A percentile compares a stretch with the other conserved stretches of the same genome.
Conservation (phyloP, 1,140 invertebrate genomes). For the Scaptomyza montana region DNA sequence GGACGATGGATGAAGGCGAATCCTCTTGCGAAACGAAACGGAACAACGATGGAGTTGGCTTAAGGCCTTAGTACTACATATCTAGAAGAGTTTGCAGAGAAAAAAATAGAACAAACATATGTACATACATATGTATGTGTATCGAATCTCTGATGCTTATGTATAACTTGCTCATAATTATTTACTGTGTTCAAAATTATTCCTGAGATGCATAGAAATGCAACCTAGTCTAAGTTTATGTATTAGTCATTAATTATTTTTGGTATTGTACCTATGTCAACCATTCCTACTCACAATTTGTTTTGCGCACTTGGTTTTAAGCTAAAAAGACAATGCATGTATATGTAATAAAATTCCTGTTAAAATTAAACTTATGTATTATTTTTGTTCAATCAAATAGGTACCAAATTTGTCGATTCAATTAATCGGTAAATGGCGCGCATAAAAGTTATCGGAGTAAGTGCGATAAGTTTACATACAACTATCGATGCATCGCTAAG, state of each 20-base stretch:
- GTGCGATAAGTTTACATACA: constrained; percentile 1
- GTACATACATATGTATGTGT: neutral
- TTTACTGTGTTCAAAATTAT: constrained; percentile 67
- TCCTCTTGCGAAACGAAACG: constrained; percentile 43
- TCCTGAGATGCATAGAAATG: constrained; percentile 60
- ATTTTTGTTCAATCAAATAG: neutral
- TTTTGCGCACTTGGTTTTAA: constrained; percentile 64
- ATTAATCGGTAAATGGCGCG: neutral
- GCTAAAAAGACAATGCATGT: constrained; percentile 39
- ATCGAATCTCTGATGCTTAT: constrained; percentile 30
- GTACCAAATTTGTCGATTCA: neutral
- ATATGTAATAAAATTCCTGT: constrained; percentile 70
- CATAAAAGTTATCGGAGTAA: neutral
- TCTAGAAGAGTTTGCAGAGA: constrained; percentile 45
- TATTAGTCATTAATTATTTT: constrained; percentile 46
- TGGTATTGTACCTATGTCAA: constrained; percentile 52
- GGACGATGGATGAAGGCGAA: constrained; percentile 17
- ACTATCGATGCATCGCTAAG: constrained; percentile 24
- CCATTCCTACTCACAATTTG: constrained; percentile 72
- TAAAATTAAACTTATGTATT: constrained; percentile 30
- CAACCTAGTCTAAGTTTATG: constrained; percentile 60
- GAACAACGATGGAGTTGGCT: constrained; percentile 58
- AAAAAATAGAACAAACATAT: constrained; percentile 1
- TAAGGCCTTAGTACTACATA: constrained; percentile 48
- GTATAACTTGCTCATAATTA: constrained; percentile 31